Percentiles rank a stretch among this genome's conserved stretches.
phyloP scores from a whole-genome alignment of 2,113 vertebrate species.

The Typhlomys cinereus region DNA sequence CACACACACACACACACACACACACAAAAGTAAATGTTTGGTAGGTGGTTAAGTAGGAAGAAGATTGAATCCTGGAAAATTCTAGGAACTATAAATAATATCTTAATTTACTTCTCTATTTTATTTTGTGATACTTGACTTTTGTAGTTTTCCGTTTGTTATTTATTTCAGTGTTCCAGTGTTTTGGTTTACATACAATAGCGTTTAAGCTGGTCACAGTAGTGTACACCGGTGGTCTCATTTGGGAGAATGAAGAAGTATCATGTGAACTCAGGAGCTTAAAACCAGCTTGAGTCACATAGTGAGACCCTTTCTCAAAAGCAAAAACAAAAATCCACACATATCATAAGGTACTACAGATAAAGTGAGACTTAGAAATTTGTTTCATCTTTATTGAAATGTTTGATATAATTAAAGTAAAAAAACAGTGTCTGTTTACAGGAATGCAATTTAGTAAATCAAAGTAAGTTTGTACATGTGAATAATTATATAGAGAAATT shows the following conservation, averaged over 20 bases:
- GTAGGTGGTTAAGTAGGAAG: too few species aligned
- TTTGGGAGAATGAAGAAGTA: background rate
- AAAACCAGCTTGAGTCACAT: too few species aligned
- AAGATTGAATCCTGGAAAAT: too few species aligned
- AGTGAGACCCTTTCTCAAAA: background rate
- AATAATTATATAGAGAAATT: conserved; percentile 8
- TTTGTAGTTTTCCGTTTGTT: conserved; percentile 13
- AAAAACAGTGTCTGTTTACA: background rate
- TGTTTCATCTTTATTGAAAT: background rate
- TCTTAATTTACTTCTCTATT: background rate
- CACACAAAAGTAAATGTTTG: background rate
- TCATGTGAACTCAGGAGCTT: background rate
- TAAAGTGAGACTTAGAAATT: too few species aligned
- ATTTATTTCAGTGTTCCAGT: background rate
- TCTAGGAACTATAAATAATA: background rate
- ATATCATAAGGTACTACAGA: too few species aligned
- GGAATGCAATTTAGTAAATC: conserved; percentile 35
- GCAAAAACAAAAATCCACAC: background rate
- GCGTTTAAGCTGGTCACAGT: background rate
- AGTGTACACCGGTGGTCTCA: background rate
- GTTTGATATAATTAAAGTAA: too few species aligned
- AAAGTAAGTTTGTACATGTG: background rate
- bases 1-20: background rate
- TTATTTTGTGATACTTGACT: background rate
- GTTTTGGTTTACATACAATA: conserved; percentile 26